Base-by-base conservation (phyloP, 1,140 invertebrate species). In the Drosophila serrata region DNA sequence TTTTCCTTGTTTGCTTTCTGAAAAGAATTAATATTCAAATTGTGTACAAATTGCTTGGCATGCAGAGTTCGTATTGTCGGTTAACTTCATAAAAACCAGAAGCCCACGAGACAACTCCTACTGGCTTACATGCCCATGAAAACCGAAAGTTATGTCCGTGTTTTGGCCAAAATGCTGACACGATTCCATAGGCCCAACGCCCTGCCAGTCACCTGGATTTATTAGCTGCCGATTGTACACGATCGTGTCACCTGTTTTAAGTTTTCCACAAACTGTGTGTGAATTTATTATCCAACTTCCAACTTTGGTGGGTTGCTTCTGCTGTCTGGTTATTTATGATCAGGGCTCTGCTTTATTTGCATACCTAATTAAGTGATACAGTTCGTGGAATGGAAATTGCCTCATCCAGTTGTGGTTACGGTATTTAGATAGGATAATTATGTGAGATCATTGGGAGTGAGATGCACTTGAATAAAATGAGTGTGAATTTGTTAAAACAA, bases 311-410 rank as follows among this genome's bases (percentile, higher is more conserved):
- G 39, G 17, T 22, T 22, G 48, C 42, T 22, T 40, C 42, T 45
- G 43, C 43, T 39, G 15, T 31, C 64, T 70, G 43, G 73, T 87
- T 73, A 88, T 87, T 87, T 87, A 87, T 84, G 80, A 37, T 87
- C 72, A 77, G 81, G 70, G 80, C 53, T 53, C 55, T 43, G 49
- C 63, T 80, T 79, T 70, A 87, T 87, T 87, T 80, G 80, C 84
- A 88, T 84, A 87, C 60, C 68, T 87, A 88, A 87, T 87, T 88
- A 74, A 70, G 84, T 84, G 84, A 76, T 82, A 75, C 56, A 69
- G 57, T 75, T 81, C 61, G 53, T 69, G 46, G 60, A 65, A 58
- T 72, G 68, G 49, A 58, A 70, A 58, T 70, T 58, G 22, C 68
- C 53, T 58, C 43, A 59, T 8, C 53, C 51, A 59, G 68, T 59